Evolutionary conservation across 2,113 vertebrate genomes (phyloP).

Genomic region (Coturnix japonica): DNA sequence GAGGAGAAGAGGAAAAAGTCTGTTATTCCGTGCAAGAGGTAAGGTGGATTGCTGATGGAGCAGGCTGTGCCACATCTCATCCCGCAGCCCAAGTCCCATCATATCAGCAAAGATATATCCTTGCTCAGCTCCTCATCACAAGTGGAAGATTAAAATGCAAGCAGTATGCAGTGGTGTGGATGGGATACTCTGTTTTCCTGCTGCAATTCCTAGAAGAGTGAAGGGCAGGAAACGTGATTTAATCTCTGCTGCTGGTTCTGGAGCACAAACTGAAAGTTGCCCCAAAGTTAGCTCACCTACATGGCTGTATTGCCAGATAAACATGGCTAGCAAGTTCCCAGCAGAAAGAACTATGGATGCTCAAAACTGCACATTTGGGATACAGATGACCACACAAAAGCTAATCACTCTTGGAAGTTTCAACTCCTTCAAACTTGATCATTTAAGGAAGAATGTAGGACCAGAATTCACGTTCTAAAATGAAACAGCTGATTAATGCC

Average conservation of each 20-base stretch:
- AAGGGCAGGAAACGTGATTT: background rate
- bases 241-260: background rate
- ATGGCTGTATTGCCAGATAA: background rate
- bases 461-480: conserved; percentile 27
- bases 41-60: background rate
- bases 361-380: background rate
- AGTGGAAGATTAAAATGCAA: background rate
- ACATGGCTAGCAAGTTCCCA: background rate
- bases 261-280: background rate
- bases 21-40: background rate
- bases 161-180: rapidly evolving
- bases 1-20: background rate
- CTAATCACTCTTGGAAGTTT: background rate
- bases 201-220: background rate
- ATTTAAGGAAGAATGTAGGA: background rate
- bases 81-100: background rate
- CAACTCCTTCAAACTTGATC: background rate
- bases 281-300: background rate
- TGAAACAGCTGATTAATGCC: background rate
- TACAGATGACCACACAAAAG: rapidly evolving
- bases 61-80: rapidly evolving
- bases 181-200: background rate
- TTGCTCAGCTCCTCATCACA: background rate
- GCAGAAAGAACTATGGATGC: background rate
- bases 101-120: background rate